Evolutionary conservation across 2,888 invertebrate genomes (phyloP), one percentile per base, ranked within the genome.

Genomic region (Lepas anatifera): DNA sequence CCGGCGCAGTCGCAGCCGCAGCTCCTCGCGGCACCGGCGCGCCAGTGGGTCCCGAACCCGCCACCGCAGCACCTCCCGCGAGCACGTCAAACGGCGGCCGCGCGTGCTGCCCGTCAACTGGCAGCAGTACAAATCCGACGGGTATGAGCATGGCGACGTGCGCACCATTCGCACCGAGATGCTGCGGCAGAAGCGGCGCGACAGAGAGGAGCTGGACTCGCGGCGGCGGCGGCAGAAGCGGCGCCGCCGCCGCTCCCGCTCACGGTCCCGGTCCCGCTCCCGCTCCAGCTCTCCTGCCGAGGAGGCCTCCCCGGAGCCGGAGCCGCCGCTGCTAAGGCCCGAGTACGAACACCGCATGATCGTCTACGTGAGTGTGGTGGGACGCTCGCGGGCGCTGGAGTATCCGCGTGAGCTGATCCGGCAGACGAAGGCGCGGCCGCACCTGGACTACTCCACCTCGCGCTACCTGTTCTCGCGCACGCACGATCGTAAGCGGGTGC

Each of bases 161-260:
- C 64, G 64, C 25, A n/a, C n/a, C 25, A 64, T 64, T 27, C 64
- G 64, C 64, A 64, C 37, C 37, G 64, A 64, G 25, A 25, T 64
- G 64, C 37, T 64, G 13, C 64, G 64, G 6, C 37, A 39, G 11
- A 35, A 64, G 35, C 64, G 64, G 25, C 39, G 64, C 37, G 64
- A 39, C 13, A 64, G 16, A 25, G 37, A 39, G 11, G 25, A 39
- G 25, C 64, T 37, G 16, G 64, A 64, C 25, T 4, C 18, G 63
- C 22, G 11, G 4, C 37, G 37, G 39, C 64, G 64, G 4, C 64
- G 25, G 11, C 64, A 39, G 37, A 37, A 39, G 25, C 64, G 64
- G 39, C 64, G 64, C 11, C 48, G 48, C n/a, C 32, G 13, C 32
- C n/a, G n/a, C n/a, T n/a, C n/a, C n/a, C n/a, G n/a, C n/a, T n/a